These are phyloP conservation scores for Nycticryphes semicollaris DNA, from an alignment of 2,113 vertebrate genomes.

Conservation along the genomic window DNA sequence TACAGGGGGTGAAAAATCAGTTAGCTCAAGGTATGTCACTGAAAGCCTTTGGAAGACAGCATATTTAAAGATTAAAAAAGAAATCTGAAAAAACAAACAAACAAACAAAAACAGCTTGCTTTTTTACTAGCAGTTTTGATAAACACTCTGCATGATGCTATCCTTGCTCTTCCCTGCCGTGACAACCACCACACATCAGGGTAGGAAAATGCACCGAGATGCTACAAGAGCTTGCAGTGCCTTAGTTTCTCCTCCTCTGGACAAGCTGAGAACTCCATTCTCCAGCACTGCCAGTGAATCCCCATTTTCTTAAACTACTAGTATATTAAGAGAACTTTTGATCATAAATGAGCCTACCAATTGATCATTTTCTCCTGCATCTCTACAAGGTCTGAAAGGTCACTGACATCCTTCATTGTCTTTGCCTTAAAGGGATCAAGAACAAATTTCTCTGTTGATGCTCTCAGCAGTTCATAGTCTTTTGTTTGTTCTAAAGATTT, in stretches of 20 bases:
- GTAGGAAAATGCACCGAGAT: not conserved
- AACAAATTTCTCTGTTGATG: conserved; percentile 82
- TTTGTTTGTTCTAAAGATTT: conserved; percentile 75
- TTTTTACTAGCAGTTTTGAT: not conserved
- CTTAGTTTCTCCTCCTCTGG: not conserved
- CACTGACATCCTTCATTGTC: conserved; percentile 81
- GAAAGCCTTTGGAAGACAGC: not conserved
- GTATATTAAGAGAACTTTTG: not conserved
- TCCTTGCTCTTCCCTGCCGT: not conserved
- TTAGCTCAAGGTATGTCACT: not conserved
- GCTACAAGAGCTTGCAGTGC: not conserved
- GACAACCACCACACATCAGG: accelerated
- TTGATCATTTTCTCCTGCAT: conserved; percentile 78
- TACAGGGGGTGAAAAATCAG: not conserved
- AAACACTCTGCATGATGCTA: not conserved
- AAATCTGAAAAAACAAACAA: not conserved
- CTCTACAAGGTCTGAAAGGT: conserved; percentile 82
- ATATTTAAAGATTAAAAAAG: not conserved
- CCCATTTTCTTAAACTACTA: not conserved
- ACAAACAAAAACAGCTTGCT: not conserved
- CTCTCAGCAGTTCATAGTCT: conserved; percentile 71
- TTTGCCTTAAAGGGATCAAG: conserved; percentile 87
- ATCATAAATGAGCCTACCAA: conserved; percentile 66
- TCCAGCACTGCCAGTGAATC: not conserved
- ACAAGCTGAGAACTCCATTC: not conserved